Conservation (phyloP, 1,140 invertebrate genomes). For the Papilio glaucus region DNA sequence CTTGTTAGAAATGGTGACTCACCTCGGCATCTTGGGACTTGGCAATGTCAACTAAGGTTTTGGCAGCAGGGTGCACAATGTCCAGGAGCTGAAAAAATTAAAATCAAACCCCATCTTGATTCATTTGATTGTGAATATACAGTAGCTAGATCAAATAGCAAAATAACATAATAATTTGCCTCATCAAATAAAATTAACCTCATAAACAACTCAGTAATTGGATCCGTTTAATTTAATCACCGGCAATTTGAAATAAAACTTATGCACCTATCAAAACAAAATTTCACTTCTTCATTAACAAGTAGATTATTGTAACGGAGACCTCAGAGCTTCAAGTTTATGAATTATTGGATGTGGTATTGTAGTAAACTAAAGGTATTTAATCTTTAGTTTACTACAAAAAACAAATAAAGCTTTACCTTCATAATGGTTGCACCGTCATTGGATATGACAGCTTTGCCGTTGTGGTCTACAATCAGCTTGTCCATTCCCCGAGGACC, state of each 20-base stretch:
- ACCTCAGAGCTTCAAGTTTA: too few species aligned
- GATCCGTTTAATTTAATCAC: slow-evolving; percentile 55
- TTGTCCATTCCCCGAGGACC: slow-evolving; percentile 99
- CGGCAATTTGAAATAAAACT: slow-evolving; percentile 35
- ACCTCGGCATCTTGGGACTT: slow-evolving; percentile 99
- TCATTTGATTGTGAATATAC: neutral
- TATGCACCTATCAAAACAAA: neutral
- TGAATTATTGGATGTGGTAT: too few species aligned
- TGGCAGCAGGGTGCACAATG: slow-evolving; percentile 98
- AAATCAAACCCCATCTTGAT: neutral
- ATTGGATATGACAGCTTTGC: slow-evolving; percentile 98
- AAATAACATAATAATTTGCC: slow-evolving; percentile 27
- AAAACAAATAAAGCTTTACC: slow-evolving; percentile 43
- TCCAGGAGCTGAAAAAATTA: slow-evolving; percentile 88
- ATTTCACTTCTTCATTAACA: too few species aligned
- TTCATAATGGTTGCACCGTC: slow-evolving; percentile 99
- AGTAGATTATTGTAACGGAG: too few species aligned
- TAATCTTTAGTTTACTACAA: neutral
- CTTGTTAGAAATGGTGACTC: slow-evolving; percentile 60
- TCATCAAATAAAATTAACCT: slow-evolving; percentile 48
- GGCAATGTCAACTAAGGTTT: slow-evolving; percentile 98
- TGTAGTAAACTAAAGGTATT: too few species aligned
- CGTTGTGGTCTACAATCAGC: slow-evolving; percentile 95
- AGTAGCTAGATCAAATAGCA: too few species aligned
- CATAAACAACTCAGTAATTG: slow-evolving; percentile 50